Percentiles rank a stretch among this genome's conserved stretches.
These are phyloP conservation scores for Macrotis lagotis DNA, from an alignment of 2,113 vertebrate species.

Conservation along the genomic window DNA sequence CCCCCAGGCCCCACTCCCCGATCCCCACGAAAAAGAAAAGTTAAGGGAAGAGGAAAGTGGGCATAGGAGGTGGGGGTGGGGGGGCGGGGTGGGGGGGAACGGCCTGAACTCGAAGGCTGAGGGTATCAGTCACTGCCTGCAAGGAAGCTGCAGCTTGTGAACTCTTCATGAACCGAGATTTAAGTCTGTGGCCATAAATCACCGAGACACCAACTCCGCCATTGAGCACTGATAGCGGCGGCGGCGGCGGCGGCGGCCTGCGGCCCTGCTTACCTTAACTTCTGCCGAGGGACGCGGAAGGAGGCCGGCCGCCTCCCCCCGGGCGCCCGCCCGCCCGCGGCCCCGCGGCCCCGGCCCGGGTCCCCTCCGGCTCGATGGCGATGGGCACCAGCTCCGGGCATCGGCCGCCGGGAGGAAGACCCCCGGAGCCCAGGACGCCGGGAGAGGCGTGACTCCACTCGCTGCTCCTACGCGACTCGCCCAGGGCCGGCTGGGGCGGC, in stretches of 20 bases:
- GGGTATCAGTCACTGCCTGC: slow-evolving; percentile 92
- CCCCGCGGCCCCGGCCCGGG: slow-evolving; percentile 83
- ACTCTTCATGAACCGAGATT: slow-evolving; percentile 99
- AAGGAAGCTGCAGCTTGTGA: slow-evolving; percentile 95
- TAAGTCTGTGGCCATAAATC: slow-evolving; percentile 99
- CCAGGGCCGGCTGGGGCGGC: slow-evolving; percentile 75
- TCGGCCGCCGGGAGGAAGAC: slow-evolving; percentile 77
- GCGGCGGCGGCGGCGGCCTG: slow-evolving; percentile 90
- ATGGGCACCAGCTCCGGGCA: slow-evolving; percentile 85
- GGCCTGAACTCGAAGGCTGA: slow-evolving; percentile 89
- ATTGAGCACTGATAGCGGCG: slow-evolving; percentile 94
- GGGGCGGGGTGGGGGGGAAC: slow-evolving; percentile 80
- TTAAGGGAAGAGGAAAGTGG: slow-evolving; percentile 73
- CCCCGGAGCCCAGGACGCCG: slow-evolving; percentile 81
- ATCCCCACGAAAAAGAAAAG: slow-evolving; percentile 79
- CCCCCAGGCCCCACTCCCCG: neutral
- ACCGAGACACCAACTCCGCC: slow-evolving; percentile 96
- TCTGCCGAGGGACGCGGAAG: slow-evolving; percentile 94
- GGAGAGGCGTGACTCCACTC: slow-evolving; percentile 69
- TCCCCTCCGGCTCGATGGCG: slow-evolving; percentile 70
- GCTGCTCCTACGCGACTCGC: slow-evolving; percentile 61
- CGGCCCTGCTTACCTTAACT: slow-evolving; percentile 98
- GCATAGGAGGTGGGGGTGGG: slow-evolving; percentile 44
- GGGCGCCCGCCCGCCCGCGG: slow-evolving; percentile 32
- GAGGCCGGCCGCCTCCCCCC: slow-evolving; percentile 83